Evolutionary conservation across 2,113 vertebrate genomes (phyloP), one percentile per base, ranked within the genome.

Genomic region (Scalopus aquaticus): DNA sequence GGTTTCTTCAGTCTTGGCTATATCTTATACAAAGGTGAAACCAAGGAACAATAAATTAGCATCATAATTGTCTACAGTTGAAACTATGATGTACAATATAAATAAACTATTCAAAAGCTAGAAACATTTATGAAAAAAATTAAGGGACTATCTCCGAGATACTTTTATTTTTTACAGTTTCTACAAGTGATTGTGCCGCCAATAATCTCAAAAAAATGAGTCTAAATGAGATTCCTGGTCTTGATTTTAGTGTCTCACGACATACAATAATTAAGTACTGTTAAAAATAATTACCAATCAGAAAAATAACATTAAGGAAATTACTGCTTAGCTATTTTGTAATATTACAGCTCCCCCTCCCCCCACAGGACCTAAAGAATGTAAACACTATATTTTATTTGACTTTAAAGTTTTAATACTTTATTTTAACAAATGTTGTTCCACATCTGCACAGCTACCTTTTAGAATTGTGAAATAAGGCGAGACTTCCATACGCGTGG

Each of bases 231-330:
- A 99, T 99, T 99, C 96, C 98, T 95, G 1, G 97, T 98, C 98
- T 98, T 99, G 99, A 99, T 99, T 99, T 99, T 99, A 99, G 99
- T 99, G 99, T 99, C 99, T 99, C 99, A 99, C 99, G 99, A 99
- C 99, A 99, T 99, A 98, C 97, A 98, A 97, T 97, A 98, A 99
- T 99, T 99, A 99, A 99, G 99, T 98, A 98, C 98, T 99, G 98
- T 98, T 98, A 98, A 97, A 95, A 99, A 98, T 98, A 98, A 99
- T 98, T 99, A 99, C 99, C 98, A 98, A 98, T 98, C 98, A 97
- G 98, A 98, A 98, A 96, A 98, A 97, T 98, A 98, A 98, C 97
- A 98, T 98, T 98, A 98, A 98, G 98, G 98, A 99, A 99, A 99
- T 99, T 98, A 99, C 99, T 98, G 98, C 98, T 99, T 98, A 98